Conservation (phyloP, 2,113 vertebrate species). For the Bungarus multicinctus region DNA sequence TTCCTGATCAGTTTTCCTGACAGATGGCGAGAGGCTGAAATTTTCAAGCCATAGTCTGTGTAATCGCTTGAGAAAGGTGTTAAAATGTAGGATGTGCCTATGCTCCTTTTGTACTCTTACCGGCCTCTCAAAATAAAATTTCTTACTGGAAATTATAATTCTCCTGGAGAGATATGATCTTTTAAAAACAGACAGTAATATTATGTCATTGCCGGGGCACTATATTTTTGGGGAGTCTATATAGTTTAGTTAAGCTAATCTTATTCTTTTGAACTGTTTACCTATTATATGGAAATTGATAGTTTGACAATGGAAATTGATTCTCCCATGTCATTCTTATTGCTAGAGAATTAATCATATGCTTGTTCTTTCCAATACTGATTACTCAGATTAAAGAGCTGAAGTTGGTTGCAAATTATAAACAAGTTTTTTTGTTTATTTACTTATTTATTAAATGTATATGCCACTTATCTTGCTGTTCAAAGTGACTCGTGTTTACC, state of each 20-base stretch:
- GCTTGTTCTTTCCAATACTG: neutral
- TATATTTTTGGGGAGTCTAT: neutral
- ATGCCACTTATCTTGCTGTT: neutral
- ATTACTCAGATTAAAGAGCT: neutral
- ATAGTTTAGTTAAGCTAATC: neutral
- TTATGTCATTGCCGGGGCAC: neutral
- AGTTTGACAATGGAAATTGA: neutral
- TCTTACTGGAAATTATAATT: neutral
- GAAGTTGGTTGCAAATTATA: neutral
- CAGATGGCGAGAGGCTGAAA: neutral
- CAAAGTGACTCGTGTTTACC: neutral
- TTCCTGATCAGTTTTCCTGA: neutral
- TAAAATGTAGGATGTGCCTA: neutral
- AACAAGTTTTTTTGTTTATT: neutral
- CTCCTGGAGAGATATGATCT: neutral
- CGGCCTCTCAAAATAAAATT: neutral
- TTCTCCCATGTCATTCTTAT: neutral
- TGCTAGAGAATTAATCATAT: neutral
- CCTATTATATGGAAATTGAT: neutral
- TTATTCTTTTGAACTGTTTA: neutral
- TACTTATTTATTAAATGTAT: neutral
- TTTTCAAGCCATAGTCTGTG: neutral
- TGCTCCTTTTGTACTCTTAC: neutral
- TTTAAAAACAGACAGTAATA: neutral
- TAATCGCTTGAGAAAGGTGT: neutral